A percentile compares a stretch with the other conserved stretches of the same genome.
phyloP scores from a whole-genome alignment of 2,113 vertebrate species.

The Aleadryas rufinucha region DNA sequence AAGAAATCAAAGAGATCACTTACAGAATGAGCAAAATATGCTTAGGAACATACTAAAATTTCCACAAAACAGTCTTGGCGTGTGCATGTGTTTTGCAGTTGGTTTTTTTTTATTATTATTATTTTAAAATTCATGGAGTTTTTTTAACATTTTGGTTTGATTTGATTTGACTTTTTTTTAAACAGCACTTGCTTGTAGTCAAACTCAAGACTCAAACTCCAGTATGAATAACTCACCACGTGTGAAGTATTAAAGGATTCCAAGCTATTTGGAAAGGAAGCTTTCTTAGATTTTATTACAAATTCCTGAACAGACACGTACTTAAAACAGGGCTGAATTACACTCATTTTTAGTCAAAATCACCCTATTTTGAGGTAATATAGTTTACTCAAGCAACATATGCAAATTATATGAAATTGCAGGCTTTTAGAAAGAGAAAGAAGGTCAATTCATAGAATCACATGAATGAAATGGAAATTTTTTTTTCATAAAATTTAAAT shows the following conservation, averaged over 20 bases:
- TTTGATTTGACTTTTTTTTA: constrained; percentile 21
- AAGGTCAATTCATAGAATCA: neutral
- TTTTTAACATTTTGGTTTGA: constrained; percentile 33
- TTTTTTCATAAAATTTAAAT: neutral
- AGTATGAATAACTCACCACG: neutral
- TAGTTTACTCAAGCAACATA: neutral
- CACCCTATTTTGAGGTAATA: neutral
- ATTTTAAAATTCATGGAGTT: constrained; percentile 33
- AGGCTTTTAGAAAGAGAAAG: constrained; percentile 1
- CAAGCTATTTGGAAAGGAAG: constrained; percentile 12
- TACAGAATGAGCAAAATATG: neutral
- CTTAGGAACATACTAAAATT: neutral
- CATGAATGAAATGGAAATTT: neutral
- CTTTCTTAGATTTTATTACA: constrained; percentile 14
- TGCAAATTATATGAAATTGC: neutral
- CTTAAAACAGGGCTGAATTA: neutral
- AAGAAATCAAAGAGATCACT: neutral
- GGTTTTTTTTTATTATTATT: neutral
- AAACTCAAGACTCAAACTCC: constrained; percentile 56
- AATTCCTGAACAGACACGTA: neutral
- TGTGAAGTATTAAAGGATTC: constrained; percentile 17
- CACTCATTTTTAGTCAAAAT: neutral
- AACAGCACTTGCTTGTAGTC: constrained; percentile 51
- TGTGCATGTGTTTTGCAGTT: constrained; percentile 55
- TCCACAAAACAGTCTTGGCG: constrained; percentile 25